Conservation (phyloP, 1,140 invertebrate species). For the Belonocnema kinseyi region DNA sequence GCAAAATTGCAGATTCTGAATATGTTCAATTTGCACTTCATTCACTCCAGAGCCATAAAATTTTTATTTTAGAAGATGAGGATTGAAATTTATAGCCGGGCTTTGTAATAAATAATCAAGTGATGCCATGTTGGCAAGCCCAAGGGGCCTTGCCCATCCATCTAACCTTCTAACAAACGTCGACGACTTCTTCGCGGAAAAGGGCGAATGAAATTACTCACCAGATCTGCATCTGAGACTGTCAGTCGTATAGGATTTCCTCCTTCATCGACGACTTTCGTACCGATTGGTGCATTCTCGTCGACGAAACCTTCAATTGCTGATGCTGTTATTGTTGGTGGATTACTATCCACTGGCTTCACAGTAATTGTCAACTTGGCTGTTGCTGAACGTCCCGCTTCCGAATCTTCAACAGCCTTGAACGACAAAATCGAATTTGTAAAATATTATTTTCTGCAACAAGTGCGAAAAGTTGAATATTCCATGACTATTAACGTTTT, state of each 20-base stretch:
- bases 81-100: not conserved
- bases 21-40: not conserved
- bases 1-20: not conserved
- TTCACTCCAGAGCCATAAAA: not conserved
- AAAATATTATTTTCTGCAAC: too few relatives aligned
- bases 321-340: slow-evolving; percentile 85
- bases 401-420: slow-evolving; percentile 88
- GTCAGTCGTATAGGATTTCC: slow-evolving; percentile 82
- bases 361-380: slow-evolving; percentile 89
- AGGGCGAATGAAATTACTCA: slow-evolving; percentile 68
- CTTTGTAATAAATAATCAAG: slow-evolving; percentile 3
- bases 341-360: slow-evolving; percentile 89
- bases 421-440: not conserved
- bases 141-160: not conserved
- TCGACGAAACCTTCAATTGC: slow-evolving; percentile 86
- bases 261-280: slow-evolving; percentile 83
- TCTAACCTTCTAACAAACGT: not conserved
- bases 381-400: slow-evolving; percentile 85
- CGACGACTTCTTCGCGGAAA: not conserved
- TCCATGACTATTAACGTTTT: too few relatives aligned
- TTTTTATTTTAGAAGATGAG: not conserved
- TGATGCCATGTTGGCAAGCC: not conserved
- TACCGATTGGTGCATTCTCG: slow-evolving; percentile 90
- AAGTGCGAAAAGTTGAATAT: too few relatives aligned
- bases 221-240: slow-evolving; percentile 89